A percentile compares a stretch with the other conserved stretches of the same genome.
Conservation (phyloP, 2,797 vertebrate genomes). For the Schizothorax lantsangensis region DNA sequence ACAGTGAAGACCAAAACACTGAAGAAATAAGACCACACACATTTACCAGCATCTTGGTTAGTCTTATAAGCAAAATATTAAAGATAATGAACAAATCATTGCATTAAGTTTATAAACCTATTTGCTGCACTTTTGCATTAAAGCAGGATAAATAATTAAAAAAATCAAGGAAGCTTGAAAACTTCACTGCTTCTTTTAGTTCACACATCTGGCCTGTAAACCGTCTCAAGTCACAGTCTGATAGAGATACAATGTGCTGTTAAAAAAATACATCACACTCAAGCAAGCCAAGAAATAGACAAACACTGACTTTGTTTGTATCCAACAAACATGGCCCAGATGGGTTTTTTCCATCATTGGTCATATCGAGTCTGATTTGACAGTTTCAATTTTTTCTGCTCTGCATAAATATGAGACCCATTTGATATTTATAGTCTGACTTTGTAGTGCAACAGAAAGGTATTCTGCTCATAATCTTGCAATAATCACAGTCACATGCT, state of each 20-base stretch:
- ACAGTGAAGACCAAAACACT: slow-evolving; percentile 34
- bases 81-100: neutral
- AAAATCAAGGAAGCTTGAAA: neutral
- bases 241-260: slow-evolving; percentile 53
- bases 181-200: slow-evolving; percentile 12
- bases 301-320: slow-evolving; percentile 16
- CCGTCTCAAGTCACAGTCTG: slow-evolving; percentile 25
- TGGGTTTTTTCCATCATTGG: neutral
- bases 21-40: slow-evolving; percentile 52
- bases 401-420: slow-evolving; percentile 35
- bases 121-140: neutral
- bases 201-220: slow-evolving; percentile 38
- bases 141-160: neutral
- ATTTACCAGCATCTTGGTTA: neutral
- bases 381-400: neutral
- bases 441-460: slow-evolving; percentile 34
- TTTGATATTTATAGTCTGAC: slow-evolving; percentile 41
- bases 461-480: slow-evolving; percentile 42
- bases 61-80: neutral
- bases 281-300: slow-evolving; percentile 39
- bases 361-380: slow-evolving; percentile 2
- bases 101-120: neutral
- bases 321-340: slow-evolving; percentile 23
- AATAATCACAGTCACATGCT: slow-evolving; percentile 25
- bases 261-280: slow-evolving; percentile 38